A percentile compares a stretch with the other conserved stretches of the same genome.
Evolutionary conservation across 1,140 invertebrate species (phyloP).

Genomic region (Procambarus virginalis): DNA sequence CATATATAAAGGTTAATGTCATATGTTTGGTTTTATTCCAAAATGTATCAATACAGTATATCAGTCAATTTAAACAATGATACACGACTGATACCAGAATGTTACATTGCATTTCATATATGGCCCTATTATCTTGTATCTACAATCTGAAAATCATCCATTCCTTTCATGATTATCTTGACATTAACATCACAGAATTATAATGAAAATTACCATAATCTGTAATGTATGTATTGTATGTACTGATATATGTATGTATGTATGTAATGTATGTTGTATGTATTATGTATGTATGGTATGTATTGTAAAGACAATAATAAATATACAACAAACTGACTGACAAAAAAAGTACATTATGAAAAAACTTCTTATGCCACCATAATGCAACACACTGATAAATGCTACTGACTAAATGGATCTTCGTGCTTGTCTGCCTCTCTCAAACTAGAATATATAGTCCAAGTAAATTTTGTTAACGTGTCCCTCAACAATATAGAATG

Average conservation of each 20-base stretch:
- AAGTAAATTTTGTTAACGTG: no score
- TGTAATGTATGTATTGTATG: no score
- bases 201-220: neutral
- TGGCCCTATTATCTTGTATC: neutral
- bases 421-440: slow-evolving; percentile 15
- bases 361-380: slow-evolving; percentile 53
- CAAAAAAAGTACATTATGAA: slow-evolving; percentile 37
- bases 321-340: slow-evolving; percentile 38
- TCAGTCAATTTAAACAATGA: neutral
- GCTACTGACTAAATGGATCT: slow-evolving; percentile 30
- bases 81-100: neutral
- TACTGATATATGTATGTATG: no score
- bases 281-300: no score
- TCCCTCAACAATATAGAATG: no score
- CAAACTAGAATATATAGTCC: neutral
- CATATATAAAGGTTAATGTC: no score
- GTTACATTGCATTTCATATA: neutral
- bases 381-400: slow-evolving; percentile 40
- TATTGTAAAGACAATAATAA: slow-evolving; percentile 13
- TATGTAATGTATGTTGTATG: no score
- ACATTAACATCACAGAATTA: neutral
- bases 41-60: no score
- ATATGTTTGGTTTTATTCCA: no score
- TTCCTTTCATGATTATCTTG: slow-evolving; percentile 17
- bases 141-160: neutral